Evolutionary conservation across 1,140 invertebrate species (phyloP), one percentile per base, ranked within the genome.

Genomic region (Leptestheria dahalacensis): DNA sequence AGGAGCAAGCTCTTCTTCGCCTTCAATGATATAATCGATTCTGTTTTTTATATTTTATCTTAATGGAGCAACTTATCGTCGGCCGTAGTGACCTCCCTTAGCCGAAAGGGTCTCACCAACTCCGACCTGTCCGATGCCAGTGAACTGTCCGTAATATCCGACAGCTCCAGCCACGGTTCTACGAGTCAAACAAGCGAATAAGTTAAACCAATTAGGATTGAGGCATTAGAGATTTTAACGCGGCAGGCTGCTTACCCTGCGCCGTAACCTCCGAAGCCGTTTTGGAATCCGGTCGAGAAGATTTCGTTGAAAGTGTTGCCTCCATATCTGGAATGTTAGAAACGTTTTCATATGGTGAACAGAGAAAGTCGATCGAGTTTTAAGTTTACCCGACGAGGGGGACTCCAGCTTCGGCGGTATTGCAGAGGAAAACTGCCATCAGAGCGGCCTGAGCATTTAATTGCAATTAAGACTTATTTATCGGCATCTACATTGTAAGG

Each of bases 261-360:
- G 15, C 53, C 53, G 33, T 55, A 55, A 3, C 53, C 53, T 2
- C 53, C 53, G 26, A 55, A 20, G 28, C 53, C 53, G 25, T 33
- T 55, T n/a, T 55, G 53, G 26, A 55, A 55, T 33, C 28, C 28
- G n/a, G 53, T 55, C 25, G 53, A 55, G 25, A 55, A 55, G 10
- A 55, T 55, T 55, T 55, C 53, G 10, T 55, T 55, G 25, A 55
- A 55, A 9, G 53, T 55, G 53, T 55, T 55, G 20, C 53, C 33
- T 26, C 53, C 53, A 18, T 55, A 55, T 33, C 53, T 41, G 33
- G 15, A 41, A 9, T 41, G 15, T 41, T 41, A 9, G 15, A 41
- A 9, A 41, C 6, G 15, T 41, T 41, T n/a, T n/a, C n/a, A n/a
- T n/a, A n/a, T n/a, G n/a, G n/a, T n/a, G n/a, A n/a, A n/a, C n/a